These are phyloP conservation scores for Melanaphis sacchari DNA, from an alignment of 1,140 invertebrate species.

Conservation along the genomic window DNA sequence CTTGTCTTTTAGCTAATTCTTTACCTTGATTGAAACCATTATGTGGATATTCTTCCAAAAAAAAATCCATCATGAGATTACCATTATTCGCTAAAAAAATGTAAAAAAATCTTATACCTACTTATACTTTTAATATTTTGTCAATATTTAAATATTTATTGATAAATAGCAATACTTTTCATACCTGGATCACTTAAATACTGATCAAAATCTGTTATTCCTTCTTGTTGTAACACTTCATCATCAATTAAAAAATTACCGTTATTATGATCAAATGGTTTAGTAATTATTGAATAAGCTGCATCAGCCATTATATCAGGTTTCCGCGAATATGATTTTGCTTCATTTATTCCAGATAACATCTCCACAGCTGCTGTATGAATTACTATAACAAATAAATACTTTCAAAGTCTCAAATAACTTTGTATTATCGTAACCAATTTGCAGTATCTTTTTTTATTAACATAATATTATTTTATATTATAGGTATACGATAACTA, in stretches of 20 bases:
- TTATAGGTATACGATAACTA: too few relatives aligned
- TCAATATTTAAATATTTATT: not conserved
- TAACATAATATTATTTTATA: too few relatives aligned
- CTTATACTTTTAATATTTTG: not conserved
- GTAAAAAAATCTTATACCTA: not conserved
- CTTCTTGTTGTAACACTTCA: conserved; percentile 80
- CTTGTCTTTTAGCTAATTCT: not conserved
- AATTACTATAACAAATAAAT: conserved; percentile 73
- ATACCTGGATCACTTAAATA: conserved; percentile 85
- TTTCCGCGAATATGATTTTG: conserved; percentile 71
- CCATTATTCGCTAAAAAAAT: not conserved
- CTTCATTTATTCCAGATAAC: conserved; percentile 74
- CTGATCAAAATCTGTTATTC: conserved; percentile 83
- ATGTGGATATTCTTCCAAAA: conserved; percentile 29
- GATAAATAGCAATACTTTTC: not conserved
- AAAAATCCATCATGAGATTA: conserved; percentile 41
- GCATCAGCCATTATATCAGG: conserved; percentile 95
- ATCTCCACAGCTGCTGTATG: conserved; percentile 96
- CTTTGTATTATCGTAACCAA: not conserved
- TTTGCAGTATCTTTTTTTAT: too few relatives aligned
- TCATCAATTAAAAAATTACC: conserved; percentile 97
- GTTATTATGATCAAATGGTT: conserved; percentile 78
- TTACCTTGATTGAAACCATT: conserved; percentile 29
- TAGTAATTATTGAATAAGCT: conserved; percentile 87
- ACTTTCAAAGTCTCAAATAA: not conserved